Base-by-base conservation (phyloP, 2,888 invertebrate genomes). In the Morpho deidamia region DNA sequence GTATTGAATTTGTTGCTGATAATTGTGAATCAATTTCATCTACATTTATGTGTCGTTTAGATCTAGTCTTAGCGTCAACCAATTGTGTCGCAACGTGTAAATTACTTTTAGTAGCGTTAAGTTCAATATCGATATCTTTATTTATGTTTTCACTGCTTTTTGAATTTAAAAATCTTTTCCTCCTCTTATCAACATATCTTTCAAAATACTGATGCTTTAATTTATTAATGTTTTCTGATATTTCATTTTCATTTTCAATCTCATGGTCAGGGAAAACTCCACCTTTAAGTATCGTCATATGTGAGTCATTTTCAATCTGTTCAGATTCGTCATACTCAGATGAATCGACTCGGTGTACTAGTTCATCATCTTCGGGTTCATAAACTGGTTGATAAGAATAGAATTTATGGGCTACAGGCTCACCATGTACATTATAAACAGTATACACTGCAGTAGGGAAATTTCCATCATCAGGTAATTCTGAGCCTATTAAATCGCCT, bases 361-460 rank as follows among this genome's bases (percentile, higher is more conserved):
- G 62, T 39, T 85, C 87, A 38, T 78, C 81, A 39, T 80, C 81
- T 68, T 88, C 87, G 4, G 87, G 87, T 62, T 87, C 87, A 49
- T 87, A 88, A 0, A 84, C 85, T n/a, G 88, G 89, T 67, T 88
- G 89, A 43, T 84, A 89, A 0, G 89, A 87, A 67, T 85, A 87
- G 12, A 89, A 59, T 48, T 83, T 83, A 56, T 89, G 89, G 0
- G 84, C 87, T 38, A 89, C 81, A n/a, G 87, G 85, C 67, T 88
- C 87, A 12, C 88, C 89, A n/a, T 88, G 84, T 1, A 87, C 76
- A 67, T 89, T 88, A 35, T 81, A 89, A 44, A 89, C 83, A 8
- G 88, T 89, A 49, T 88, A 89, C 0, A 89, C 75, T 23, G 88
- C 83, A 23, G 88, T 89, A 0, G 89, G 89, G 8, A 76, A 72